Evolutionary conservation across 2,888 invertebrate genomes (phyloP).

Genomic region (Eristalinus aeneus): DNA sequence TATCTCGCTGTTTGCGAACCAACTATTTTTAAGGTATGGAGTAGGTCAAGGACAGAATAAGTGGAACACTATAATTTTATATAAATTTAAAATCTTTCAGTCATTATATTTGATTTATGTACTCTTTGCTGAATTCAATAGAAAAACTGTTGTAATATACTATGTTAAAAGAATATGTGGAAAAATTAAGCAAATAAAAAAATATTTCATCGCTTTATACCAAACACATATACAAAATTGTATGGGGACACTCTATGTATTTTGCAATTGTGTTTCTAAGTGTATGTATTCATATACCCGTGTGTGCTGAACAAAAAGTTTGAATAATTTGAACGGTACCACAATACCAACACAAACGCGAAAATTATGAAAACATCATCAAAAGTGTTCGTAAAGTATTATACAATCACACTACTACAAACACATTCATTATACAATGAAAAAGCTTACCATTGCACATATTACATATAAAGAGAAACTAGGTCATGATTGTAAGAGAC

Average conservation of each 20-base stretch:
- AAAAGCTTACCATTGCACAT: conserved; percentile 65
- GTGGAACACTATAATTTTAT: conserved; percentile 46
- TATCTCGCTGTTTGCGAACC: conserved; percentile 32
- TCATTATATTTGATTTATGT: background rate
- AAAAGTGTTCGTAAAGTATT: conserved; percentile 53
- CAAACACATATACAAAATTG: background rate
- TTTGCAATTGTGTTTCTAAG: background rate
- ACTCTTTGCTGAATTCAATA: background rate
- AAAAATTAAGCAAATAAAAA: background rate
- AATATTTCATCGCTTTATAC: background rate
- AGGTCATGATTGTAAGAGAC: conserved; percentile 81
- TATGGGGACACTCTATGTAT: background rate
- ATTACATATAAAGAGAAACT: conserved; percentile 76
- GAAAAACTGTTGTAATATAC: background rate
- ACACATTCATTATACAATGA: conserved; percentile 53
- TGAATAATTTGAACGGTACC: conserved; percentile 22
- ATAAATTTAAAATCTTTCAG: conserved; percentile 2
- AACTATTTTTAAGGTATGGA: conserved; percentile 74
- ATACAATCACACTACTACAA: conserved; percentile 66
- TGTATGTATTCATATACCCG: background rate
- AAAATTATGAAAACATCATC: conserved; percentile 65
- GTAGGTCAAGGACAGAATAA: conserved; percentile 81
- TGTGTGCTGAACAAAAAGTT: background rate
- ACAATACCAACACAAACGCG: conserved; percentile 13
- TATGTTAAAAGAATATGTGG: background rate